Evolutionary conservation across 2,888 invertebrate species (phyloP), one percentile per base, ranked within the genome.

Genomic region (Tinea semifulvella): DNA sequence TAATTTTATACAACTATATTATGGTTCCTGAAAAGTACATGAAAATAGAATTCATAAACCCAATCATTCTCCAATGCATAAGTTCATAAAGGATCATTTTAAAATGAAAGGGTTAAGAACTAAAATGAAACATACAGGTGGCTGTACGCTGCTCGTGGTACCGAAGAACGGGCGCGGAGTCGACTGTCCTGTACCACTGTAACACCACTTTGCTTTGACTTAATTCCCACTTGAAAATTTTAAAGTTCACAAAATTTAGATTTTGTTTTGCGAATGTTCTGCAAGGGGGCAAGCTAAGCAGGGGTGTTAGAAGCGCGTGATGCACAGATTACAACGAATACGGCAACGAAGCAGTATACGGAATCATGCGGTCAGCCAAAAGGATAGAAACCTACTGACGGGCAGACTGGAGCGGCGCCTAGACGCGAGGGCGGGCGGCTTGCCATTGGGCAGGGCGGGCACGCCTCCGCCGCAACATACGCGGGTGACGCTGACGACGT

Each of bases 341-440:
- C 72, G 75, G 79, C 80, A 68, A 71, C 77, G 76, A 81, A 82
- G 81, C 82, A 67, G 74, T 63, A 77, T 80, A 73, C 79, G 79
- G 79, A 82, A 81, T 80, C 81, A 81, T 81, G 81, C 82, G 81
- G 81, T 81, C 81, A 81, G 81, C 81, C 80, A 77, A 80, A 77
- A 77, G 79, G 81, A 81, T 80, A 75, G 80, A 77, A 81, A 80
- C 81, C 82, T 82, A 82, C 82, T 77, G 80, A 73, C 71, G 66
- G 65, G 68, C 67, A 66, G 68, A 71, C 69, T 67, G 73, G 64
- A 56, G 60, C 63, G 63, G 65, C 63, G 61, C 56, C 60, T 64
- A 54, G 55, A 52, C 56, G 68, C 65, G 48, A 66, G 67, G 64
- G 60, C 63, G 63, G 19, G n/a, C 25, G 61, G 60, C 65, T 65